Percentiles rank a stretch among this genome's conserved stretches.
Conservation (phyloP, 2,113 vertebrate species). For the Fukomys damarensis region DNA sequence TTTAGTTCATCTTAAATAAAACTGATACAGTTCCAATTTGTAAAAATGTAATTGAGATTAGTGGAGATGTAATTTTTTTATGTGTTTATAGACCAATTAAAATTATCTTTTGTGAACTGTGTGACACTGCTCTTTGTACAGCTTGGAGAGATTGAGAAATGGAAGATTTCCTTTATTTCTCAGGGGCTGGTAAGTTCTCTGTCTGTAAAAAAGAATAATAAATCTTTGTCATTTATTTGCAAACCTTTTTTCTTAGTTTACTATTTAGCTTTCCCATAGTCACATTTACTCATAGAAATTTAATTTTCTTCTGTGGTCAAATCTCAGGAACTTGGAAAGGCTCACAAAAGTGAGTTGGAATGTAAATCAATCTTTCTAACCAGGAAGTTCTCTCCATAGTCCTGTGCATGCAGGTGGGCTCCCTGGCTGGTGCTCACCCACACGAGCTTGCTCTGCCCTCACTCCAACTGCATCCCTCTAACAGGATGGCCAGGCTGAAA, state of each 20-base stretch:
- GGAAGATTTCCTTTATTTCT: conserved; percentile 5
- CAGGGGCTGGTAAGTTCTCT: not conserved
- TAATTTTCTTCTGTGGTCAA: not conserved
- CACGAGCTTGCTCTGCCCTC: not conserved
- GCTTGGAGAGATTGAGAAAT: not conserved
- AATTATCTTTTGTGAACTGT: not conserved
- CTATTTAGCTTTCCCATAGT: conserved; percentile 14
- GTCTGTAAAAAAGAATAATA: conserved; percentile 44
- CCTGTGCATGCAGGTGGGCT: not conserved
- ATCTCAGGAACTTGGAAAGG: conserved; percentile 52
- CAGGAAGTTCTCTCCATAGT: conserved; percentile 27
- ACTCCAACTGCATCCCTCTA: accelerated
- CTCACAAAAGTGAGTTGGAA: not conserved
- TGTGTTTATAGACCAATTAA: not conserved
- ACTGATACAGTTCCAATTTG: not conserved
- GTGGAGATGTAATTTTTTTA: not conserved
- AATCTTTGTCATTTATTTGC: not conserved
- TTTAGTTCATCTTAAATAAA: conserved; percentile 47
- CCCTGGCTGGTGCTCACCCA: not conserved
- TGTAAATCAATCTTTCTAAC: conserved; percentile 42
- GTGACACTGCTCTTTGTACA: not conserved
- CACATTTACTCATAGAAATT: not conserved
- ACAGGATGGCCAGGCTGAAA: not conserved
- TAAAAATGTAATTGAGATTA: not conserved
- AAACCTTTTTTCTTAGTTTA: not conserved